Percentiles rank a stretch among this genome's conserved stretches.
Evolutionary conservation across 1,140 invertebrate genomes (phyloP).

Genomic region (Chionoecetes opilio): DNA sequence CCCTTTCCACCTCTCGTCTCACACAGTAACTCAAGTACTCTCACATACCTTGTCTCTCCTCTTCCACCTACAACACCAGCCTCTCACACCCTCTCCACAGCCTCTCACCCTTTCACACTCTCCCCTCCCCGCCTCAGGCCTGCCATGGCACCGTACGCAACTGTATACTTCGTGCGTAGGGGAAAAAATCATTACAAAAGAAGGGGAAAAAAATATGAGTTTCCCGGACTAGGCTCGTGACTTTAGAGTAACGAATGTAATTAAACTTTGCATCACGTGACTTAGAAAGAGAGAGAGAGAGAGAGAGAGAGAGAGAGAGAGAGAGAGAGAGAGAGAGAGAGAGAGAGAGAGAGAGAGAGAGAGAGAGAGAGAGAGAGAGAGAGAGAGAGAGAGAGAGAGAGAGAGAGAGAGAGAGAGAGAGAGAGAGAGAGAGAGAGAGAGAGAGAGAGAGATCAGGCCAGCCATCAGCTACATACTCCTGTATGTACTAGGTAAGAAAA

Average conservation of each 20-base stretch:
- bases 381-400: too few species aligned
- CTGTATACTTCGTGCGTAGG: background rate
- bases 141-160: background rate
- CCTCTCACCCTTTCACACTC: background rate
- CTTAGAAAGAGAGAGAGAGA: background rate
- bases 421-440: too few species aligned
- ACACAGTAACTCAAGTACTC: background rate
- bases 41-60: background rate
- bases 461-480: too few species aligned
- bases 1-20: background rate
- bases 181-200: background rate
- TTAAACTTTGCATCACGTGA: conserved; percentile 21
- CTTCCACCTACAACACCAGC: background rate
- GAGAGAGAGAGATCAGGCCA: too few species aligned
- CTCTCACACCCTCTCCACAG: background rate
- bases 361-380: background rate
- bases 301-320: conserved; percentile 27
- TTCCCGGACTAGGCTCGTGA: background rate
- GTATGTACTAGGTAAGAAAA: too few species aligned
- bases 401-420: too few species aligned
- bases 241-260: conserved; percentile 9
- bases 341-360: background rate
- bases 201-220: background rate
- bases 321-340: conserved; percentile 14
- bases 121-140: background rate